Evolutionary conservation across 1,140 invertebrate genomes (phyloP), one percentile per base, ranked within the genome.

Genomic region (Sogatella furcifera): DNA sequence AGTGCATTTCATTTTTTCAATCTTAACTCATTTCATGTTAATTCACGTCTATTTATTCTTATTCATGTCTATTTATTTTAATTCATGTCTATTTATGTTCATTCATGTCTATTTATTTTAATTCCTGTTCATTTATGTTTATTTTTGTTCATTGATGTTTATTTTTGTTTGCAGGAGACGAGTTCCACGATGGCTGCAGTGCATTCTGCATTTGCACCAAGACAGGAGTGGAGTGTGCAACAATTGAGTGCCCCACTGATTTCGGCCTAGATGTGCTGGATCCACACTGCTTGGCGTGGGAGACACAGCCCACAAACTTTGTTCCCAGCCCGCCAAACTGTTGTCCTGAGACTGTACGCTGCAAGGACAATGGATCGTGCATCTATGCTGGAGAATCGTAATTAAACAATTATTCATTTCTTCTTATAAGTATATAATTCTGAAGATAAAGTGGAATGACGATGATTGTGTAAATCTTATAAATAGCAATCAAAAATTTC

Each of bases 211-310:
- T 80, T 21, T 92, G 90, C 65, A 74, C 72, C n/a, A 73, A 78
- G 6, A 77, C 80, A 22, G 80, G 78, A 34, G 79, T 85, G 0
- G 82, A 87, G 57, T 95, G 92, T 69, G 79, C 83, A 5, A 84
- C 85, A 28, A 79, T 94, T 11, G 81, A 89, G 59, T 94, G 90
- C 69, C 90, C 90, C 0, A 84, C 84, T 0, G 85, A 87, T 63
- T 90, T 89, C 63, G 90, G 87, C 1, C 72, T 92, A 13, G 89
- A 92, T 66, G 78, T 91, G 1, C 69, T 91, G n/a, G 85, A 91
- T 68, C 84, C 88, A 0, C 79, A 85, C 49, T 95, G 92, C 70
- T 70, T 93, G 0, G 80, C 86, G 62, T 95, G 92, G 92, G 89
- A 90, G 65, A 83, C 84, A 0, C 83, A 84, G 14, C 86, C 88